phyloP scores from a whole-genome alignment of 2,113 vertebrate genomes.

The Callionymus lyra region DNA sequence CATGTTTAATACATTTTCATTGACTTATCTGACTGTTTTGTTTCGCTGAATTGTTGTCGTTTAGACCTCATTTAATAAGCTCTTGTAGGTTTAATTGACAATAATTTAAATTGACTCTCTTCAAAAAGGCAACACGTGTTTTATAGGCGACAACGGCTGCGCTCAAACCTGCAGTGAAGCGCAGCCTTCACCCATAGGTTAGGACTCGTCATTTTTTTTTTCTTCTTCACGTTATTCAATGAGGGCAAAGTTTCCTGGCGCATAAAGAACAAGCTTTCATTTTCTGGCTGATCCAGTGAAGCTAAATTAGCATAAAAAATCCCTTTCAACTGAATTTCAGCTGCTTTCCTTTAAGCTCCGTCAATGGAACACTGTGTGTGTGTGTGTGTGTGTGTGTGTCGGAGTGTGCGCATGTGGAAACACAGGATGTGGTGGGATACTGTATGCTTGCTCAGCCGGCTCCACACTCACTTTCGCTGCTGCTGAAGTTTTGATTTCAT shows the following conservation, averaged over 20 bases:
- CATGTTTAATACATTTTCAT: too few species aligned
- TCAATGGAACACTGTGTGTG: slow-evolving; percentile 33
- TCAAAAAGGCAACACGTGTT: neutral
- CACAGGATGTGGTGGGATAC: slow-evolving; percentile 63
- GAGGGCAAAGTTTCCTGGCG: slow-evolving; percentile 43
- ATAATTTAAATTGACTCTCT: too few species aligned
- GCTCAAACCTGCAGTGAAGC: slow-evolving; percentile 27
- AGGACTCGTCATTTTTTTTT: slow-evolving; percentile 6
- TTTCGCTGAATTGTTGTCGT: too few species aligned
- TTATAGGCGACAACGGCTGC: too few species aligned
- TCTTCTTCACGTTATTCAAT: slow-evolving; percentile 9
- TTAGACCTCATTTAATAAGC: too few species aligned
- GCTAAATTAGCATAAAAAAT: slow-evolving; percentile 39
- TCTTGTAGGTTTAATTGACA: too few species aligned
- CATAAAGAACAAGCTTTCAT: slow-evolving; percentile 47
- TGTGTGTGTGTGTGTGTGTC: slow-evolving; percentile 16
- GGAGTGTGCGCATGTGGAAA: slow-evolving; percentile 29
- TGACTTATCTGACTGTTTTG: too few species aligned
- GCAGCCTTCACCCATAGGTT: slow-evolving; percentile 23
- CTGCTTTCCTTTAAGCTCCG: slow-evolving; percentile 30
- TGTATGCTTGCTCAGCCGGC: slow-evolving; percentile 56
- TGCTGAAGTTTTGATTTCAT: slow-evolving; percentile 47
- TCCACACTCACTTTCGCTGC: slow-evolving; percentile 39
- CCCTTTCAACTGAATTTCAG: slow-evolving; percentile 34
- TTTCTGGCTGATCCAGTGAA: slow-evolving; percentile 49